Conservation (phyloP, 2,113 vertebrate species). For the Carassius auratus region DNA sequence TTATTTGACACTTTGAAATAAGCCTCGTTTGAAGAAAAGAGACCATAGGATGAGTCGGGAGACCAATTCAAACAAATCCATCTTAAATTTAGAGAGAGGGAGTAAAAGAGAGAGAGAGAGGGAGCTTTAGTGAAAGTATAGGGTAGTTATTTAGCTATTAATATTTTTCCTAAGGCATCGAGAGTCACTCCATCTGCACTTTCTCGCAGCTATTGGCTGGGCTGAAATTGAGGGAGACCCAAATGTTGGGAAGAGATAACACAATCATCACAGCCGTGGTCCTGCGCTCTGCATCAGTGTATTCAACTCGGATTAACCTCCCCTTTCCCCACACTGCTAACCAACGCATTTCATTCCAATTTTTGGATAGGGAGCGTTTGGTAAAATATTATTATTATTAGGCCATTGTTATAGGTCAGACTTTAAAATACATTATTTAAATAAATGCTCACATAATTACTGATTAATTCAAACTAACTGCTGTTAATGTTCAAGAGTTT, state of each 20-base stretch:
- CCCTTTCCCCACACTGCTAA: conserved; percentile 77
- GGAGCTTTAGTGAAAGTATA: conserved; percentile 91
- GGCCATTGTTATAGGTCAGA: background rate
- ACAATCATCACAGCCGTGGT: conserved; percentile 90
- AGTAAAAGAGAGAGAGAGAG: conserved; percentile 13
- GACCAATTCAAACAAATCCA: conserved; percentile 98
- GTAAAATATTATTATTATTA: background rate
- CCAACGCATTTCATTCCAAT: conserved; percentile 87
- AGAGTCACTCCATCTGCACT: conserved; percentile 91
- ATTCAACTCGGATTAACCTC: conserved; percentile 99
- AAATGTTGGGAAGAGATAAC: conserved; percentile 99
- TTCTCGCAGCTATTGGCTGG: conserved; percentile 96
- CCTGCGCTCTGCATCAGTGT: conserved; percentile 88
- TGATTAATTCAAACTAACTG: too few relatives aligned
- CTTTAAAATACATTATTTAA: background rate
- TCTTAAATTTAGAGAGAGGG: conserved; percentile 82
- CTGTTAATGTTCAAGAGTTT: too few relatives aligned
- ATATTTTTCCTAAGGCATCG: conserved; percentile 98
- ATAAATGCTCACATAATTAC: background rate
- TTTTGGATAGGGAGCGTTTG: conserved; percentile 56
- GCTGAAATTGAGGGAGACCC: conserved; percentile 95
- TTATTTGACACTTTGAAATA: conserved; percentile 76
- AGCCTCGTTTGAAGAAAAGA: conserved; percentile 81
- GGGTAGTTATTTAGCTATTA: conserved; percentile 99
- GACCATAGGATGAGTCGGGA: conserved; percentile 84